phyloP scores from a whole-genome alignment of 2,888 invertebrate genomes.

The Mythimna vitellina region DNA sequence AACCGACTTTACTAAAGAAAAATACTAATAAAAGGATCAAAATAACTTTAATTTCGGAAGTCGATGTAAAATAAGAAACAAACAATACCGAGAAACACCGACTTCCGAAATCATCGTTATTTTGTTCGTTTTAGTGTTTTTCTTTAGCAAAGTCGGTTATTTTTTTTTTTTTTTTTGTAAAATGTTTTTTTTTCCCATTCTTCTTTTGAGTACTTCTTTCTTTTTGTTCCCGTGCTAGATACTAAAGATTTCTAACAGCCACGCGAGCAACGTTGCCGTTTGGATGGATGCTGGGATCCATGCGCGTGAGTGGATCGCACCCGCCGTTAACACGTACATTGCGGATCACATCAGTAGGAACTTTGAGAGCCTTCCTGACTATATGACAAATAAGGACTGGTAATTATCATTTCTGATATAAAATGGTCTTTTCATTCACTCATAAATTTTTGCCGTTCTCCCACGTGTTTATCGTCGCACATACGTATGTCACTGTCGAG shows the following conservation, averaged over 20 bases:
- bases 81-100: no score
- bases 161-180: no score
- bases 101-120: no score
- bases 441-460: neutral
- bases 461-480: no score
- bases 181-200: neutral
- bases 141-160: no score
- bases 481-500: no score
- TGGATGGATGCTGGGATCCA: slow-evolving; percentile 96
- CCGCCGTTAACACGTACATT: slow-evolving; percentile 94
- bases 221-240: slow-evolving; percentile 69
- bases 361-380: slow-evolving; percentile 91
- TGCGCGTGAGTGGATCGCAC: slow-evolving; percentile 97
- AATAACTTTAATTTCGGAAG: no score
- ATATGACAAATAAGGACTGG: slow-evolving; percentile 95
- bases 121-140: no score
- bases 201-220: neutral
- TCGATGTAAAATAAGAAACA: no score
- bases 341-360: slow-evolving; percentile 93
- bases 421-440: neutral
- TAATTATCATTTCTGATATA: slow-evolving; percentile 73
- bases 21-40: no score
- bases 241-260: slow-evolving; percentile 93
- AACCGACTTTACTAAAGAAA: no score
- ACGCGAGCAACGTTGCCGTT: slow-evolving; percentile 91